Evolutionary conservation across 2,888 invertebrate species (phyloP).

Genomic region (Tenthredo livida): DNA sequence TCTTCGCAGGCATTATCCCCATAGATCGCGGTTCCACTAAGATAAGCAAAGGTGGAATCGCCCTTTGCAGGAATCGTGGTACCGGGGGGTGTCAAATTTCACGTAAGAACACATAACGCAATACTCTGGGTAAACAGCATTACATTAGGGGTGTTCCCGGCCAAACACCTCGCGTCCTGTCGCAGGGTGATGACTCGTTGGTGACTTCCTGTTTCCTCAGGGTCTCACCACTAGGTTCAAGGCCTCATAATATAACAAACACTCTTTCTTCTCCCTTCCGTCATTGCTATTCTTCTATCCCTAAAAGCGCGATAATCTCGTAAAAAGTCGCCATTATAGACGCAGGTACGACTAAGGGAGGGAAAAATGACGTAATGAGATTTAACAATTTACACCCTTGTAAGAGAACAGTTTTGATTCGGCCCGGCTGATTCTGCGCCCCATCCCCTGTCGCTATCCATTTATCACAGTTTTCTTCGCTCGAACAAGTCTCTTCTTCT

Average conservation of each 20-base stretch:
- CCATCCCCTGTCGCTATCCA: background rate
- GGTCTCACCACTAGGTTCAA: constrained; percentile 5
- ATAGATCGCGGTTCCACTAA: background rate
- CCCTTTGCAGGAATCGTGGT: background rate
- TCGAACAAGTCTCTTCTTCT: background rate
- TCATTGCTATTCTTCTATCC: background rate
- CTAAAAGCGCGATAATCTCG: background rate
- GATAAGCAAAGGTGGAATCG: background rate
- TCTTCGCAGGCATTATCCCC: background rate
- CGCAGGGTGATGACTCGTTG: constrained; percentile 59
- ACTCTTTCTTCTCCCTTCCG: too few species aligned
- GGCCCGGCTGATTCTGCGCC: background rate
- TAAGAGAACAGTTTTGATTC: background rate
- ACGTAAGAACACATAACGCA: constrained; percentile 62
- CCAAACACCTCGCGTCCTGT: constrained; percentile 67
- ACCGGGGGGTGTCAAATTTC: constrained; percentile 50
- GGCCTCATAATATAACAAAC: background rate
- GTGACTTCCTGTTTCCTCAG: constrained; percentile 59
- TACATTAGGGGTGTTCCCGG: constrained; percentile 71
- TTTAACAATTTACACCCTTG: background rate
- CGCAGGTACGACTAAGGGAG: background rate
- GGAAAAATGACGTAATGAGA: background rate
- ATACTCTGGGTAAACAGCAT: constrained; percentile 72
- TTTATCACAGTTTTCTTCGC: constrained; percentile 17
- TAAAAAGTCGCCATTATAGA: background rate